Conservation (phyloP, 1,140 invertebrate genomes). For the Drosophila ambigua region DNA sequence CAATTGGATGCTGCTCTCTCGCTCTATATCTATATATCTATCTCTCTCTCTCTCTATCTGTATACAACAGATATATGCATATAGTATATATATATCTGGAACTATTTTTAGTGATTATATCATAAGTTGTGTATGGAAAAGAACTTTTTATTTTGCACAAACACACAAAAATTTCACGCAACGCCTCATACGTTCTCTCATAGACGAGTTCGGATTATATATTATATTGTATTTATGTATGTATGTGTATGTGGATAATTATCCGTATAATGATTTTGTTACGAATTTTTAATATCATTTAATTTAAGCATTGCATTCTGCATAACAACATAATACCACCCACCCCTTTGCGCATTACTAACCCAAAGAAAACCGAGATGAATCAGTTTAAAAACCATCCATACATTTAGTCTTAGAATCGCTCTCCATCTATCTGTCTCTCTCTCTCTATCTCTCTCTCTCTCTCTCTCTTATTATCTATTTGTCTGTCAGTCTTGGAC, state of each 20-base stretch:
- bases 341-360: constrained; percentile 50
- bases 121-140: constrained; percentile 54
- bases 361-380: constrained; percentile 33
- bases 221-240: constrained; percentile 2
- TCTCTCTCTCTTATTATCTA: constrained; percentile 37
- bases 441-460: constrained; percentile 39
- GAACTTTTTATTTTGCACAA: constrained; percentile 44
- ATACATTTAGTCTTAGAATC: constrained; percentile 30
- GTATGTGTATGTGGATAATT: constrained; percentile 26
- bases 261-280: constrained; percentile 16
- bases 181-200: background rate
- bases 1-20: constrained; percentile 55
- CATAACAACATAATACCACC: constrained; percentile 34
- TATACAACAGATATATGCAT: constrained; percentile 28
- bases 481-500: constrained; percentile 37
- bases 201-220: background rate
- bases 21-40: constrained; percentile 25
- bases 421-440: constrained; percentile 14
- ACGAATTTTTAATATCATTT: constrained; percentile 29
- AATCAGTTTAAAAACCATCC: constrained; percentile 45
- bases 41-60: constrained; percentile 18
- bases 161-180: background rate
- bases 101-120: constrained; percentile 54
- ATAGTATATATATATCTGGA: constrained; percentile 16
- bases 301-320: constrained; percentile 55